These are phyloP conservation scores for Potamilus streckersoni DNA, from an alignment of 1,140 invertebrate species.

Conservation along the genomic window DNA sequence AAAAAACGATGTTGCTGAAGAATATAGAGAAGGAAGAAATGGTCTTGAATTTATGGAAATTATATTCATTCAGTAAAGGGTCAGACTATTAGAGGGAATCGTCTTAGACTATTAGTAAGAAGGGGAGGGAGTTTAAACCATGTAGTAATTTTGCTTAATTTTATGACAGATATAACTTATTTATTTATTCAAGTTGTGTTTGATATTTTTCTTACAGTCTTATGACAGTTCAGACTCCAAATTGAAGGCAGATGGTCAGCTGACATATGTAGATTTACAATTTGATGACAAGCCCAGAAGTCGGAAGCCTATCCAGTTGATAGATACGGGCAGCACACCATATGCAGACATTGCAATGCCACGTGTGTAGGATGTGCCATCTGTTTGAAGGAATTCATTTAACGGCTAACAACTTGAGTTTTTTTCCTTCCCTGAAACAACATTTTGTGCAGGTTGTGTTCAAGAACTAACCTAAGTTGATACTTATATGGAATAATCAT, in stretches of 20 bases:
- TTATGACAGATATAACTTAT: not conserved
- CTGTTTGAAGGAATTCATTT: conserved; percentile 3
- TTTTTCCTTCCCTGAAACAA: too few species aligned
- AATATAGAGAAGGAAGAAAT: too few species aligned
- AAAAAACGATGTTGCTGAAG: too few species aligned
- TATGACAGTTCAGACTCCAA: conserved; percentile 28
- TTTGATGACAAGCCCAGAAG: conserved; percentile 45
- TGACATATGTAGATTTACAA: conserved; percentile 41
- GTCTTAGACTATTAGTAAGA: not conserved
- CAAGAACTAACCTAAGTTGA: too few species aligned
- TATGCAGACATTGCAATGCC: conserved; percentile 28
- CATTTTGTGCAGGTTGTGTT: too few species aligned
- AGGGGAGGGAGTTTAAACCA: not conserved
- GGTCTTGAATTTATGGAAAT: too few species aligned
- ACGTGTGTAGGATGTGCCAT: conserved; percentile 18
- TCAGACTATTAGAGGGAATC: too few species aligned
- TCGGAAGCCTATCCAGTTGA: conserved; percentile 39
- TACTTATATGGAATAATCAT: too few species aligned
- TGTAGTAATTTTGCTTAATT: not conserved
- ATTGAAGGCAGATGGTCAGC: conserved; percentile 39
- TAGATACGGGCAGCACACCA: conserved; percentile 22
- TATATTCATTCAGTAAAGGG: too few species aligned
- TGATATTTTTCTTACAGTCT: conserved; percentile 18
- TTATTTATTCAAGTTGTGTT: not conserved
- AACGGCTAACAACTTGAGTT: too few species aligned